These are phyloP conservation scores for Laterallus jamaicensis DNA, from an alignment of 2,113 vertebrate species.

Conservation along the genomic window DNA sequence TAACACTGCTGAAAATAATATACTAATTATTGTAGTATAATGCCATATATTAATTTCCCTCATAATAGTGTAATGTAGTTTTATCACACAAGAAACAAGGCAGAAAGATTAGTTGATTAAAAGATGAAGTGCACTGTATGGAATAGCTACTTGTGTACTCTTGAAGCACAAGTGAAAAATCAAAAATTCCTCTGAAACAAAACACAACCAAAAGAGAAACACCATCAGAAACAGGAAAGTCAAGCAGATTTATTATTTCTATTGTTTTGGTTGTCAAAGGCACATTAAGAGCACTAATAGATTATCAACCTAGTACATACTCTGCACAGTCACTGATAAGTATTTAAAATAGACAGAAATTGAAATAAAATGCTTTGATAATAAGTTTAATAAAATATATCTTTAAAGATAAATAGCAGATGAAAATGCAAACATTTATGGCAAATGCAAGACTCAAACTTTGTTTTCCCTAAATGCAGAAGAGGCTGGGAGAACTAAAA, in stretches of 20 bases:
- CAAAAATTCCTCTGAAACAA: slow-evolving; percentile 60
- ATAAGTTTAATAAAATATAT: neutral
- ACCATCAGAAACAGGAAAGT: slow-evolving; percentile 8
- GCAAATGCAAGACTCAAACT: neutral
- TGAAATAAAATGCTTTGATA: neutral
- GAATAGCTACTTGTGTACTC: slow-evolving; percentile 59
- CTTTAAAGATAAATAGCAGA: neutral
- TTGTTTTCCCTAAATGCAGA: neutral
- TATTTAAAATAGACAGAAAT: neutral
- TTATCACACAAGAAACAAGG: neutral
- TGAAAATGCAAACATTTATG: neutral
- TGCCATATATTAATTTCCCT: neutral
- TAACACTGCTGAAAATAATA: neutral
- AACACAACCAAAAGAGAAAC: slow-evolving; percentile 24
- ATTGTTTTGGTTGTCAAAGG: neutral
- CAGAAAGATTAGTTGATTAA: slow-evolving; percentile 30
- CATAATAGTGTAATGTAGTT: neutral
- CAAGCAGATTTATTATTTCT: neutral
- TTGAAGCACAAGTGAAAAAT: slow-evolving; percentile 63
- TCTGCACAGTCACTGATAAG: neutral
- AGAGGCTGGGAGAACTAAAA: neutral
- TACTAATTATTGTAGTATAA: neutral
- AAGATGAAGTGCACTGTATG: neutral
- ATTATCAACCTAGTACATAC: neutral
- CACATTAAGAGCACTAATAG: neutral